A percentile compares a stretch with the other conserved stretches of the same genome.
These are phyloP conservation scores for Phorcus lineatus DNA, from an alignment of 2,888 invertebrate species.

Conservation along the genomic window DNA sequence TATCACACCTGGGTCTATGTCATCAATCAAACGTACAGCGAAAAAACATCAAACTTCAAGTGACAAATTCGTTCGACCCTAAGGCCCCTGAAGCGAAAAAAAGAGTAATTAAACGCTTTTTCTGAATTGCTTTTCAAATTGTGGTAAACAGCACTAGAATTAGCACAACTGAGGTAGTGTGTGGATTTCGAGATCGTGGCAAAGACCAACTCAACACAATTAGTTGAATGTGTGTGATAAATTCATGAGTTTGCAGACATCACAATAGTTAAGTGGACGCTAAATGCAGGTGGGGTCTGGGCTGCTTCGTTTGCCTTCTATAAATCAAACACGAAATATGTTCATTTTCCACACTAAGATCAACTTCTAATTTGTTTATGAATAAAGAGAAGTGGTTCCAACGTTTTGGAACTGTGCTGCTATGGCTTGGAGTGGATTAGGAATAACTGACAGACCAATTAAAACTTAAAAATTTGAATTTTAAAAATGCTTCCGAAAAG, in stretches of 20 bases:
- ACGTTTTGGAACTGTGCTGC: background rate
- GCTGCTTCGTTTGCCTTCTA: background rate
- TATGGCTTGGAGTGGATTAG: background rate
- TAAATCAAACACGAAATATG: slow-evolving; percentile 7
- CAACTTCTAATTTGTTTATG: slow-evolving; percentile 10
- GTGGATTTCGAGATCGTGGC: background rate
- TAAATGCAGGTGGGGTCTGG: slow-evolving; percentile 2
- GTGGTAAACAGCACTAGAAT: background rate
- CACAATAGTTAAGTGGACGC: slow-evolving; percentile 2
- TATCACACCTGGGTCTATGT: background rate
- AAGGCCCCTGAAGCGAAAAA: slow-evolving; percentile 13
- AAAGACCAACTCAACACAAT: slow-evolving; percentile 3
- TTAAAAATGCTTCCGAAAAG: background rate
- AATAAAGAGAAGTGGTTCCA: background rate
- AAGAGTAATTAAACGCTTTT: slow-evolving; percentile 26
- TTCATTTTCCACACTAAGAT: background rate
- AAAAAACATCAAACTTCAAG: slow-evolving; percentile 14
- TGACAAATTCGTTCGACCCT: slow-evolving; percentile 28
- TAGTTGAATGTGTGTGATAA: slow-evolving; percentile 11
- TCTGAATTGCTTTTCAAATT: slow-evolving; percentile 20
- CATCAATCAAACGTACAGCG: slow-evolving; percentile 21
- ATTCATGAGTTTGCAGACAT: background rate
- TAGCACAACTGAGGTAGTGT: background rate
- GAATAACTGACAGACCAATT: background rate
- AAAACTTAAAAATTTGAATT: slow-evolving; percentile 8